Percentiles rank a stretch among this genome's conserved stretches.
phyloP scores from a whole-genome alignment of 2,888 invertebrate genomes.

The Drosophila koepferae region DNA sequence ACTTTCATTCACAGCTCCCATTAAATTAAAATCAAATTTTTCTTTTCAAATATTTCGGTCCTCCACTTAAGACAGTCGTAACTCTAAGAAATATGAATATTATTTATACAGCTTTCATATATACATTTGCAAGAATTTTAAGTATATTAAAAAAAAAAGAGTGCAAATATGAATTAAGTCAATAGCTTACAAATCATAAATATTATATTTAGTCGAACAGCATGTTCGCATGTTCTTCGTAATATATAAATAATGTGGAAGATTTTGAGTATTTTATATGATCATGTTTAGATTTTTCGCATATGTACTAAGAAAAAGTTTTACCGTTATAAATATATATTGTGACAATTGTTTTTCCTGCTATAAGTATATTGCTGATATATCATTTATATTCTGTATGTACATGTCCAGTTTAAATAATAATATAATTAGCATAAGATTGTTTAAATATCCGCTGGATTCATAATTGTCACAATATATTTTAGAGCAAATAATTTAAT shows the following conservation, averaged over 20 bases:
- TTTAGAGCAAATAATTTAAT: slow-evolving; percentile 23
- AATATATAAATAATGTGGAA: not conserved
- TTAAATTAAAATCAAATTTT: not conserved
- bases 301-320: not conserved
- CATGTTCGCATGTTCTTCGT: not conserved
- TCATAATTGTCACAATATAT: not conserved
- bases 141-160: not conserved
- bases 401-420: slow-evolving; percentile 19
- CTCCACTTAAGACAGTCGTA: not conserved
- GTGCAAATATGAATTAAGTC: not conserved
- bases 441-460: not conserved
- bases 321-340: not conserved
- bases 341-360: slow-evolving; percentile 44
- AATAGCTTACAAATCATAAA: not conserved
- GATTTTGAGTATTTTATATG: not conserved
- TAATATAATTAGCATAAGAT: not conserved
- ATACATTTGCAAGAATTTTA: not conserved
- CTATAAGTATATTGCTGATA: slow-evolving; percentile 19
- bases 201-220: not conserved
- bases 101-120: not conserved
- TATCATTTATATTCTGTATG: slow-evolving; percentile 19
- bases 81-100: not conserved
- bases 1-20: slow-evolving; percentile 6
- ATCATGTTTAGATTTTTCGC: not conserved
- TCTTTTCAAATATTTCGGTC: no score